A percentile compares a stretch with the other conserved stretches of the same genome.
These are phyloP conservation scores for Rallus crepitans DNA, from an alignment of 2,797 vertebrate species.

Conservation along the genomic window DNA sequence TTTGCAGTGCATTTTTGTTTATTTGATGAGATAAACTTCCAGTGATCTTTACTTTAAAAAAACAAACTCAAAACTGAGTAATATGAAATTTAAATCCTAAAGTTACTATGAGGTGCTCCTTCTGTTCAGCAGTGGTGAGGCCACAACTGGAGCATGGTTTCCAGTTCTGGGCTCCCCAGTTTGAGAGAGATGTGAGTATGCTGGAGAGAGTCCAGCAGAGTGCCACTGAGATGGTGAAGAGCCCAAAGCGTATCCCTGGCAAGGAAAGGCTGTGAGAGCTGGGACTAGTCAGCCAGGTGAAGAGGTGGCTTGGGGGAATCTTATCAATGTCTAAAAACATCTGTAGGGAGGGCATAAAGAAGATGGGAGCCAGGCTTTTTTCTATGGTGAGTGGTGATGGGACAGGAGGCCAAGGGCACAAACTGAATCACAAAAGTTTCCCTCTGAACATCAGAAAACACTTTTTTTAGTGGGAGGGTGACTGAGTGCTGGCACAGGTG, in stretches of 20 bases:
- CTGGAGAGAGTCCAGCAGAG: not conserved
- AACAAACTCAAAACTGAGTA: rapidly evolving
- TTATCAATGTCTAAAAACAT: not conserved
- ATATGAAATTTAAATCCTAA: not conserved
- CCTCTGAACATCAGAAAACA: not conserved
- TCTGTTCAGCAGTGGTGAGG: not conserved
- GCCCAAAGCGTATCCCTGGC: not conserved
- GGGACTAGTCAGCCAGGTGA: not conserved
- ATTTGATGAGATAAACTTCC: not conserved
- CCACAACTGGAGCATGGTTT: not conserved
- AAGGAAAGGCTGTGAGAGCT: not conserved
- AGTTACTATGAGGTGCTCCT: not conserved
- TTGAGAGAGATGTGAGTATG: not conserved
- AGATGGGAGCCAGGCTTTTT: not conserved
- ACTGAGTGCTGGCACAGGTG: not conserved
- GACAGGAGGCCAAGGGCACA: not conserved
- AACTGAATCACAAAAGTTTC: not conserved
- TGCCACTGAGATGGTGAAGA: not conserved
- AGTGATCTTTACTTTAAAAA: not conserved
- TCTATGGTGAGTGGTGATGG: not conserved
- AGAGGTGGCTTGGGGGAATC: not conserved
- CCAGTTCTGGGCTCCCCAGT: not conserved
- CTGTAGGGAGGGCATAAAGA: not conserved
- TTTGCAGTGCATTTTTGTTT: not conserved
- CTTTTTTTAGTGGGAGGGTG: not conserved